phyloP scores from a whole-genome alignment of 2,113 vertebrate genomes.

The Aix galericulata region DNA sequence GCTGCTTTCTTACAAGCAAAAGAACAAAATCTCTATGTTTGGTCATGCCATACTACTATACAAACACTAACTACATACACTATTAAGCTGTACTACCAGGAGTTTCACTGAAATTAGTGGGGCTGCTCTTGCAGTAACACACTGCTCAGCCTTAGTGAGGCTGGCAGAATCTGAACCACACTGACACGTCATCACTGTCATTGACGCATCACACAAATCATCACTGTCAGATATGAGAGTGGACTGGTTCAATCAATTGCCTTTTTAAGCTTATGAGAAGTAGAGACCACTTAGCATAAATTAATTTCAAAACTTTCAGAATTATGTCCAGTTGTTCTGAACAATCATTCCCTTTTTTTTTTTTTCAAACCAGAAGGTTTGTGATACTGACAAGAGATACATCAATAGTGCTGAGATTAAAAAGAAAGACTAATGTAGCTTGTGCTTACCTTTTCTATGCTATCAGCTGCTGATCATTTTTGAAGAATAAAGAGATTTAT shows the following conservation, averaged over 20 bases:
- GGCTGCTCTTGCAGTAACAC: neutral
- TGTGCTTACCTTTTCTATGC: neutral
- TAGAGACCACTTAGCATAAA: neutral
- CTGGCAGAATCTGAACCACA: neutral
- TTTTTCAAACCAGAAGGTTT: constrained; percentile 8
- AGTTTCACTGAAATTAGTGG: neutral
- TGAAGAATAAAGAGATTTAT: constrained; percentile 68
- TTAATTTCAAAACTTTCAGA: neutral
- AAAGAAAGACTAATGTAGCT: constrained; percentile 34
- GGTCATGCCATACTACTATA: neutral
- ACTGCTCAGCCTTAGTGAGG: neutral
- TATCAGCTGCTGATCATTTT: constrained; percentile 30
- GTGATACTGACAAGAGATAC: neutral
- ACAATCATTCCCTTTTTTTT: neutral
- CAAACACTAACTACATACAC: neutral
- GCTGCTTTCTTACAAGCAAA: neutral
- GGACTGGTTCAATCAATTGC: neutral
- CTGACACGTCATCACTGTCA: neutral
- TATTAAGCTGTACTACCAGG: neutral
- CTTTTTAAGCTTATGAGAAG: neutral
- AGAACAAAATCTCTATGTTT: neutral
- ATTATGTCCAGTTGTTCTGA: neutral
- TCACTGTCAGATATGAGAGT: rapidly evolving
- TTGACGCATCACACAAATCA: neutral
- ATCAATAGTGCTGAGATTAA: constrained; percentile 17